phyloP scores from a whole-genome alignment of 2,113 vertebrate species.

The Paracanthobrama guichenoti region DNA sequence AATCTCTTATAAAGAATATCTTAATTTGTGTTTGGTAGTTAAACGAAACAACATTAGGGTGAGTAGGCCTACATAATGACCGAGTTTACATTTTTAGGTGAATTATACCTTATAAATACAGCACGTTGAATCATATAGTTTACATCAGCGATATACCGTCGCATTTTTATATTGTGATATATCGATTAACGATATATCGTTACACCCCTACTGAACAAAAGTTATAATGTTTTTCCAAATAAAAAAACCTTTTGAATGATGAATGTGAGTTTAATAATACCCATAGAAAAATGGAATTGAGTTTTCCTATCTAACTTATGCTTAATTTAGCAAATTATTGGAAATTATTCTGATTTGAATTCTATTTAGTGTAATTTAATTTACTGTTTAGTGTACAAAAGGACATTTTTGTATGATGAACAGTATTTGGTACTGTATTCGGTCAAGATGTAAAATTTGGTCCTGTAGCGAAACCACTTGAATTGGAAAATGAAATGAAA shows the following conservation, averaged over 20 bases:
- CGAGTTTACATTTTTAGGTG: no score
- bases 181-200: no score
- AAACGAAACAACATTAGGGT: no score
- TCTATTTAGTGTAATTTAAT: not conserved
- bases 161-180: no score
- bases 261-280: not conserved
- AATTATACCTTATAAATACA: no score
- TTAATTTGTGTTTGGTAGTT: no score
- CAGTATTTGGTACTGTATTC: not conserved
- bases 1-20: no score
- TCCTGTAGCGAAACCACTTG: not conserved
- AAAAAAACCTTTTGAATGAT: not conserved
- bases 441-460: not conserved
- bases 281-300: not conserved
- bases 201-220: not conserved
- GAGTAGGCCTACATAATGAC: no score
- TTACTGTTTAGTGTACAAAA: no score
- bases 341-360: not conserved
- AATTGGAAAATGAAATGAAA: slow-evolving; percentile 3
- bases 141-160: no score
- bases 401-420: not conserved
- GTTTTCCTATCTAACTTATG: not conserved
- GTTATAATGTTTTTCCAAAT: not conserved
- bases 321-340: not conserved
- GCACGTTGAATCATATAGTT: no score